Evolutionary conservation across 2,797 vertebrate species (phyloP), one percentile per base, ranked within the genome.

Genomic region (Parotocinclus haroldoi): DNA sequence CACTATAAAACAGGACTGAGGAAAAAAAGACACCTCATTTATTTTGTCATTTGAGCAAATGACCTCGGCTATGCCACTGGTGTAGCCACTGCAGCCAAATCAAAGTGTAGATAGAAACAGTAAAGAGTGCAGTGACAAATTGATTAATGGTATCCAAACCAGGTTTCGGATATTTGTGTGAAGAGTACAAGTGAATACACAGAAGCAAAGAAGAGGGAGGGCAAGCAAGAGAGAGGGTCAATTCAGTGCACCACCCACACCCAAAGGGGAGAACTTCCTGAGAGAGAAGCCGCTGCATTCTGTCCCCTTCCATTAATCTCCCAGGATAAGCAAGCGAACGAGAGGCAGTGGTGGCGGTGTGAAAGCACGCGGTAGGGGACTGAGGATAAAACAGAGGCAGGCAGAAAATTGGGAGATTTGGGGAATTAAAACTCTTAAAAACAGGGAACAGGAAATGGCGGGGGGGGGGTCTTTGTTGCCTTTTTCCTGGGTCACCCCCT

Each of bases 381-480:
- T 42, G 50, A 38, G 61, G 56, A 79, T 80, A 85, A 79, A 83
- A 82, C 81, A 80, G 78, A 84, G 79, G 76, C 51, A 55, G 76
- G 74, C 78, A 80, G 82, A 84, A 87, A 84, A 87, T 85, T 87
- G 80, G 82, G 86, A 89, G 89, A 91, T 91, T 77, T 90, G 87
- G 86, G 85, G 87, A 89, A 89, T 88, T 89, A 87, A 87, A 27
- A 89, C 82, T 86, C 78, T 86, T 84, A 87, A 84, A 78, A n/a
- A n/a, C n/a, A n/a, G n/a, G n/a, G n/a, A n/a, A 74, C 80, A 74
- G 75, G 81, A 74, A 74, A 81, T 74, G 75, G 81, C 74, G 66
- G 84, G 78, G 86, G 66, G 54, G 72, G 64, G 78, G 76, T 91
- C 93, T 91, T 92, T 93, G 91, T 93, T 88, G 83, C 75, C 84